Percentiles rank a stretch among this genome's conserved stretches.
Evolutionary conservation across 92 coral and sea anemone genomes (phyloP).

Genomic region (Paramuricea clavata): DNA sequence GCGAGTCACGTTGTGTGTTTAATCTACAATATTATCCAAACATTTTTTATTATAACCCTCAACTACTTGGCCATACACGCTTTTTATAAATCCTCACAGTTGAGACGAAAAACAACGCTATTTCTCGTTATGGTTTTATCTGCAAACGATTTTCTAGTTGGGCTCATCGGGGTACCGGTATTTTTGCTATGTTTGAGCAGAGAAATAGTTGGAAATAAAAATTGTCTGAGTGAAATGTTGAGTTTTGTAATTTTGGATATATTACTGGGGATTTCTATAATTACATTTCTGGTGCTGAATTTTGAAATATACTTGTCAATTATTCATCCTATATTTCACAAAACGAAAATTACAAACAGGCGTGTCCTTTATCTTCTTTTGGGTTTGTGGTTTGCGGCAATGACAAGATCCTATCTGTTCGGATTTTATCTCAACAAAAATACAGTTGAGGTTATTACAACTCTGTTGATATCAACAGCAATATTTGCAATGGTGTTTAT

Average conservation of each 20-base stretch:
- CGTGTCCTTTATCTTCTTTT: background rate
- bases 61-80: background rate
- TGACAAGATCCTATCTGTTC: background rate
- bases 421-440: background rate
- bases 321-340: background rate
- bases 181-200: background rate
- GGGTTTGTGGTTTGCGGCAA: background rate
- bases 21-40: background rate
- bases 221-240: background rate
- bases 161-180: background rate
- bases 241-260: background rate
- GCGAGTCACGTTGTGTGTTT: background rate
- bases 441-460: background rate
- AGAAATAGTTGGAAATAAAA: background rate
- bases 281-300: background rate
- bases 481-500: background rate
- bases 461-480: background rate
- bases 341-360: background rate
- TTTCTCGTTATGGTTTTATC: background rate
- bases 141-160: background rate
- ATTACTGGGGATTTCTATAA: background rate
- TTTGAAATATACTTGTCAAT: background rate
- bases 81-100: background rate
- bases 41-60: background rate
- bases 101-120: background rate